These are phyloP conservation scores for Polyommatus iphigenia DNA, from an alignment of 2,888 invertebrate genomes.

Conservation along the genomic window DNA sequence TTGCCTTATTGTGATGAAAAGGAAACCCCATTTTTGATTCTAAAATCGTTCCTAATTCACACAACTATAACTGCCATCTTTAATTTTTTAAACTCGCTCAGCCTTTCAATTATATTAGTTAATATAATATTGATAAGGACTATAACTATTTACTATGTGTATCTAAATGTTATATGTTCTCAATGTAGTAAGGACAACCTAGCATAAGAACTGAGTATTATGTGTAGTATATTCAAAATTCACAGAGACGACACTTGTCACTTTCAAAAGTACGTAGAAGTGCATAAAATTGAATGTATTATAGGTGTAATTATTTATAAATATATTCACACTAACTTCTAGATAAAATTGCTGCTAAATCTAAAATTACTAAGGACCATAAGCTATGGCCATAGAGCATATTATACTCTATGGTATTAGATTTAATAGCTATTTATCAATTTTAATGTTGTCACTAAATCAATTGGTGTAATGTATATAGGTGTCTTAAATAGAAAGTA, in stretches of 20 bases:
- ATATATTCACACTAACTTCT: background rate
- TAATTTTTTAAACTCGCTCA: slow-evolving; percentile 17
- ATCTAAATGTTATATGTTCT: background rate
- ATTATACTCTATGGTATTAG: background rate
- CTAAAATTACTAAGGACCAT: slow-evolving; percentile 13
- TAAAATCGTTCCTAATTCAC: slow-evolving; percentile 14
- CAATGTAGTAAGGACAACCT: background rate
- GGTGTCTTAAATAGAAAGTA: background rate
- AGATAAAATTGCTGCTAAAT: background rate
- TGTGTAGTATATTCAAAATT: slow-evolving; percentile 2
- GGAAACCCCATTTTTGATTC: slow-evolving; percentile 3
- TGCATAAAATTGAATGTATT: background rate
- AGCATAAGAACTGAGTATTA: background rate
- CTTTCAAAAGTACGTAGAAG: background rate
- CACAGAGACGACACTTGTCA: background rate
- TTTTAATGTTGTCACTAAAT: slow-evolving; percentile 11
- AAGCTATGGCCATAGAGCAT: background rate
- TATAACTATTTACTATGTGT: background rate
- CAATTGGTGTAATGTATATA: background rate
- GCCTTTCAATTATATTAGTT: slow-evolving; percentile 28
- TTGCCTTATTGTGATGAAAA: slow-evolving; percentile 10
- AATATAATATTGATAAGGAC: slow-evolving; percentile 26
- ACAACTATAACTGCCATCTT: slow-evolving; percentile 1
- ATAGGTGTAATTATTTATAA: slow-evolving; percentile 3
- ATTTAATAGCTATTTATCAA: slow-evolving; percentile 1